phyloP scores from a whole-genome alignment of 2,797 vertebrate species.

The Ctenochaetus hawaiiensis region DNA sequence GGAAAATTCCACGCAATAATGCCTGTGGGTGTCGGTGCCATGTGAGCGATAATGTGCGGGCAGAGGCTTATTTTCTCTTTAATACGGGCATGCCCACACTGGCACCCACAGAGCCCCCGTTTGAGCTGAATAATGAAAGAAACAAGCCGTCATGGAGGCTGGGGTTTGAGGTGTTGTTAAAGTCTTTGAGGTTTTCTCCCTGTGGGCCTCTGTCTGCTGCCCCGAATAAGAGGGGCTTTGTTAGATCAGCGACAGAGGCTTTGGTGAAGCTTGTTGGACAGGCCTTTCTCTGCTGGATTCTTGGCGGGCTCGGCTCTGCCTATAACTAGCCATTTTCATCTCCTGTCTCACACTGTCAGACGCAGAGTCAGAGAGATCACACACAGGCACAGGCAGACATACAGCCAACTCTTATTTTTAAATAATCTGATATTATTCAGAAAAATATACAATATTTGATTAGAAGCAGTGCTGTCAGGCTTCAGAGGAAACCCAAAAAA shows the following conservation, averaged over 20 bases:
- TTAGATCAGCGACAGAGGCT: conserved; percentile 76
- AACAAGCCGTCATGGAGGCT: conserved; percentile 79
- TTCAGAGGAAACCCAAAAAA: conserved; percentile 51
- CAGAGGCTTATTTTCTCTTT: conserved; percentile 84
- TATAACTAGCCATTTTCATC: conserved; percentile 56
- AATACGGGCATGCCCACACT: conserved; percentile 80
- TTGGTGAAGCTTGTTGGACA: conserved; percentile 76
- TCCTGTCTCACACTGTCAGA: conserved; percentile 52
- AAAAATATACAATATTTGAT: conserved; percentile 41
- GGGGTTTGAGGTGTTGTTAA: conserved; percentile 85
- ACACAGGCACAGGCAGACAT: conserved; percentile 32
- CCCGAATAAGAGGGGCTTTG: conserved; percentile 82
- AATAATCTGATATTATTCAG: conserved; percentile 37
- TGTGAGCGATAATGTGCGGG: conserved; percentile 84
- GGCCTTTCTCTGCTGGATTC: conserved; percentile 70
- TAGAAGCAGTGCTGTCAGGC: conserved; percentile 60
- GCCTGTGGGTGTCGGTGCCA: conserved; percentile 82
- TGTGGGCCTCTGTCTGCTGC: conserved; percentile 80
- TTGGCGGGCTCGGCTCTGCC: conserved; percentile 52
- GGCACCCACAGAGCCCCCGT: conserved; percentile 80
- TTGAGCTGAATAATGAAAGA: conserved; percentile 83
- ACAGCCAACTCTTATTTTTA: conserved; percentile 24
- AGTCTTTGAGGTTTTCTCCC: conserved; percentile 84
- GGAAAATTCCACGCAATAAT: conserved; percentile 83
- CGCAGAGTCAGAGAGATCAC: conserved; percentile 36